Conservation (phyloP, 2,113 vertebrate genomes). For the Azemiops feae region DNA sequence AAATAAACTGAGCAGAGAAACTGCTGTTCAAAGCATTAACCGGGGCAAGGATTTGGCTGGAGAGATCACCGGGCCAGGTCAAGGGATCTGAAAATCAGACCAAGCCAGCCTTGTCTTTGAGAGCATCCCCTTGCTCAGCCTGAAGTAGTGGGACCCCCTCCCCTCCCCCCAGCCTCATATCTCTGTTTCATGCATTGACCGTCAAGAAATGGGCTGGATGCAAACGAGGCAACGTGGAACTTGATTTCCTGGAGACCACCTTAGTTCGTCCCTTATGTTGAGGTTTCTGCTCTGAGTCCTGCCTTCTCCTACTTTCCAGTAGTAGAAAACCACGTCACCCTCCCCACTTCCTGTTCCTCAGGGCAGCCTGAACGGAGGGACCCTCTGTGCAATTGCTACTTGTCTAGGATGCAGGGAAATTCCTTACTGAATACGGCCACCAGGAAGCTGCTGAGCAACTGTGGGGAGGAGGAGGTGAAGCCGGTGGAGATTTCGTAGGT, state of each 20-base stretch:
- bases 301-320: not conserved
- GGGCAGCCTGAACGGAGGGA: not conserved
- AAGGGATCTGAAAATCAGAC: not conserved
- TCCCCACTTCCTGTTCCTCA: not conserved
- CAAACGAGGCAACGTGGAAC: not conserved
- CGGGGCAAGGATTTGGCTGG: not conserved
- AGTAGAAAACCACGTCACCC: not conserved
- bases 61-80: too few relatives aligned
- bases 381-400: not conserved
- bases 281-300: not conserved
- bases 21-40: not conserved
- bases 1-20: not conserved
- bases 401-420: not conserved
- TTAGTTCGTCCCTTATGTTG: not conserved
- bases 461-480: fast-evolving
- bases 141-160: not conserved
- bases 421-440: not conserved
- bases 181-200: not conserved
- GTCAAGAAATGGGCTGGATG: not conserved
- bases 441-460: fast-evolving
- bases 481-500: not conserved
- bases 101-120: not conserved
- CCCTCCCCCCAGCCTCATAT: not conserved
- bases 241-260: not conserved
- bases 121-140: not conserved